Percentiles rank a stretch among this genome's conserved stretches.
Conservation (phyloP, 2,888 invertebrate genomes). For the Cylloceria caligata region DNA sequence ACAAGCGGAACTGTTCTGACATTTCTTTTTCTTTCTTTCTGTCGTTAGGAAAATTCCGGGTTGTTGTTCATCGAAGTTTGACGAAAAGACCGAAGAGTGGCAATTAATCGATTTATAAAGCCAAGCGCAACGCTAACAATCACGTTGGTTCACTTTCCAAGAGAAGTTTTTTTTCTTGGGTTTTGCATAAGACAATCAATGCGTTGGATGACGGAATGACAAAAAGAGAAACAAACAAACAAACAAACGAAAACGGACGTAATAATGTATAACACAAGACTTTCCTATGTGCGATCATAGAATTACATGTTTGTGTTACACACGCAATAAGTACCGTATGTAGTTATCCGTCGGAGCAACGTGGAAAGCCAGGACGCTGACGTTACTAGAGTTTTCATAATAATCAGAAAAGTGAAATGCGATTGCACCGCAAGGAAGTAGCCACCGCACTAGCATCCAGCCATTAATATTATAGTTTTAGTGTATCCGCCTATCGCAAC, state of each 20-base stretch:
- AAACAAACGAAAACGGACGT: background rate
- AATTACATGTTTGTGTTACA: slow-evolving; percentile 50
- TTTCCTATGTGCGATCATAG: slow-evolving; percentile 40
- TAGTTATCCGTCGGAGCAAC: slow-evolving; percentile 7
- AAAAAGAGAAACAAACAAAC: slow-evolving; percentile 1
- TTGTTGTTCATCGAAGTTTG: slow-evolving; percentile 36
- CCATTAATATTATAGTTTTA: slow-evolving; percentile 50
- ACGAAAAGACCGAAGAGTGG: slow-evolving; percentile 19
- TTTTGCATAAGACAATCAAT: slow-evolving; percentile 69
- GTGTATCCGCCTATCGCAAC: slow-evolving; percentile 58
- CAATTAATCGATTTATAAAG: slow-evolving; percentile 9
- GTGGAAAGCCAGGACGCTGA: slow-evolving; percentile 41
- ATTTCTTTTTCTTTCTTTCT: background rate
- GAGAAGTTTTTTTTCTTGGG: slow-evolving; percentile 53
- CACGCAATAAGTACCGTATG: slow-evolving; percentile 74
- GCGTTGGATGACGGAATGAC: slow-evolving; percentile 41
- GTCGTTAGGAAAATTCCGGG: slow-evolving; percentile 2
- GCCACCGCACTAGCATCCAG: slow-evolving; percentile 44
- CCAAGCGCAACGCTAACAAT: slow-evolving; percentile 12
- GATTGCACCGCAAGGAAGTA: slow-evolving; percentile 66
- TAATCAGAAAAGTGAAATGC: slow-evolving; percentile 76
- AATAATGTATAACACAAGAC: slow-evolving; percentile 39
- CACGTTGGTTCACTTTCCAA: slow-evolving; percentile 21
- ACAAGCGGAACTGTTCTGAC: background rate
- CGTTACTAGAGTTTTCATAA: slow-evolving; percentile 55